Base-by-base conservation (phyloP, 2,113 vertebrate genomes). In the Leucosticte australis region DNA sequence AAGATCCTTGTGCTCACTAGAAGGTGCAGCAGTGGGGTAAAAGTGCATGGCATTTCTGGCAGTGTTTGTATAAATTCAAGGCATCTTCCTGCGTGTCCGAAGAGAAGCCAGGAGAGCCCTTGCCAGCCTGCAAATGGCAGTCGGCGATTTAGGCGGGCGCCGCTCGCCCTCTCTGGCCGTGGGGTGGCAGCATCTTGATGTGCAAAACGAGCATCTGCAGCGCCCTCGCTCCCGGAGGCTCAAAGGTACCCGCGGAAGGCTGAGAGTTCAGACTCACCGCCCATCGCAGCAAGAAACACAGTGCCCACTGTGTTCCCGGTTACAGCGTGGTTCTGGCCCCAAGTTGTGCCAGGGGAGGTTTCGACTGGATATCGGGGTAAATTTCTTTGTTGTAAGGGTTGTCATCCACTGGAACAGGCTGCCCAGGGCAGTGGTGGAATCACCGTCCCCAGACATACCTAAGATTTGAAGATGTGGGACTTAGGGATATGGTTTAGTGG, bases 161-260 rank as follows among this genome's bases (percentile, higher is more conserved):
- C 44, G 55, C 46, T 73, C 20, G 39, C 49, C 42, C 74, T 42
- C 42, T 79, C 35, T 41, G 86, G 92, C 92, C 93, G 26, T 86
- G 73, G 71, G 95, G 88, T 96, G 96, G 96, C 95, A 94, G 94
- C 94, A 89, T 60, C 60, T 78, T 15, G 88, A 94, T 95, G 73
- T 47, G 52, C 79, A 70, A 92, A 92, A 63, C 6, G 14, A 83
- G 49, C 46, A 3, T 37, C 76, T 24, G 7, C 31, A 13, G 57
- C 20, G 44, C 26, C 53, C 41, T 23, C 13, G 5, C 39, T n/a
- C 6, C 11, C 2, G 47, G 28, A 39, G 50, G 24, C 62, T 39
- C 70, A 9, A 11, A 41, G 53, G 67, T 21, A 21, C 35, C 53
- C 23, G 22, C 37, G 30, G n/a, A 56, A 59, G 3, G 63, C 50